Base-by-base conservation (phyloP, 2,888 invertebrate genomes). In the Apomyelois bistriatella region DNA sequence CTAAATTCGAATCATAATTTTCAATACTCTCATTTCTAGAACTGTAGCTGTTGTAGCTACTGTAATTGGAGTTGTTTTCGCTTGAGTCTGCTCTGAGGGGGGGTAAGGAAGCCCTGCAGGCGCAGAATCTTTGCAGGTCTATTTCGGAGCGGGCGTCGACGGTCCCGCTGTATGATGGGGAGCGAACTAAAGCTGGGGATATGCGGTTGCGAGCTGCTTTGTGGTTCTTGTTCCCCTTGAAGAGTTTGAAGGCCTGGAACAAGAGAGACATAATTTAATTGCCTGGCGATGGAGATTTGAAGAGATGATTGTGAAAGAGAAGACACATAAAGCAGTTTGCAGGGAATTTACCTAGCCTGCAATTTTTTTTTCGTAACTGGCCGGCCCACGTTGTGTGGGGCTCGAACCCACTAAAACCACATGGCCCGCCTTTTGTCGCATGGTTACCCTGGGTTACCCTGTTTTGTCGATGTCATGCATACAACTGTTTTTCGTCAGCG, bases 211-310 rank as follows among this genome's bases (percentile, higher is more conserved):
- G 79, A 0, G 76, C 60, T 58, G 63, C 70, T 60, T 86, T 87
- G 54, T 79, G 78, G 49, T 59, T 78, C 54, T 84, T 82, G 66
- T 68, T 85, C 37, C 82, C 59, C 55, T 88, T 89, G 77, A 90
- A 90, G 35, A 90, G 64, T 62, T 89, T 90, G 80, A 90, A 88
- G 66, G 89, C 89, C 89, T 90, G 83, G 43, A 69, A 74, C 66
- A 73, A 69, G 17, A 56, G 60, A 53, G 65, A 32, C 2, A 13
- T 43, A 5, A 16, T 30, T 35, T n/a, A 16, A 10, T 15, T 16
- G n/a, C 6, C 4, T 36, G 36, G 2, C 36, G n/a, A n/a, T n/a
- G n/a, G 5, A n/a, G n/a, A 3, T 2, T 12, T 36, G 36, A 36
- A 5, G 4, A 4, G 12, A 2, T 2, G n/a, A 36, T 2, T 5